Evolutionary conservation across 1,140 invertebrate genomes (phyloP).

Genomic region (Drosophila ogumai): DNA sequence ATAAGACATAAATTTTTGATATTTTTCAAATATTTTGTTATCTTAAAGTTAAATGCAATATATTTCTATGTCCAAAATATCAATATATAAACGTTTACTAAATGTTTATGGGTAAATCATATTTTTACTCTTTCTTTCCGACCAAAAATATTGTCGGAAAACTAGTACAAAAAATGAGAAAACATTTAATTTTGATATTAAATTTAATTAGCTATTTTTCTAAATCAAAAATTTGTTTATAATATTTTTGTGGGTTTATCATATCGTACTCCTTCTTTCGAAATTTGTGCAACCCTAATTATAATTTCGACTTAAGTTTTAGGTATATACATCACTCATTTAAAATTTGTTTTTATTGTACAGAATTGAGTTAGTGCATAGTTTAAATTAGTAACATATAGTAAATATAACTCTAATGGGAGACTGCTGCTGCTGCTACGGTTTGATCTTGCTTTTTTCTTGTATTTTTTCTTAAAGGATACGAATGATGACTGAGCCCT

Average conservation of each 20-base stretch:
- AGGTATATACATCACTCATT: slow-evolving; percentile 12
- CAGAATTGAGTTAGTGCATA: slow-evolving; percentile 74
- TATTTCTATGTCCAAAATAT: neutral
- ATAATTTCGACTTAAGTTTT: neutral
- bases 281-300: neutral
- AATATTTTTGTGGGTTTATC: neutral
- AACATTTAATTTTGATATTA: too few relatives aligned
- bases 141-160: too few relatives aligned
- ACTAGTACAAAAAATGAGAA: too few relatives aligned
- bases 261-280: neutral
- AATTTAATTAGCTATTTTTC: neutral
- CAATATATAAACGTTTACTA: too few relatives aligned
- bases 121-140: too few relatives aligned
- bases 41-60: neutral
- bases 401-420: slow-evolving; percentile 45
- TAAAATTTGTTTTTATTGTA: slow-evolving; percentile 47
- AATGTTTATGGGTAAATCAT: too few relatives aligned
- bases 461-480: slow-evolving; percentile 2
- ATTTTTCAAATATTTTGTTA: neutral
- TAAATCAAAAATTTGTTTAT: too few relatives aligned
- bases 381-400: slow-evolving; percentile 74
- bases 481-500: slow-evolving; percentile 11
- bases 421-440: slow-evolving; percentile 14
- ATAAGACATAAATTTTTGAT: neutral
- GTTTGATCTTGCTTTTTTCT: neutral